These are phyloP conservation scores for Agonopterix subpropinquella DNA, from an alignment of 2,888 invertebrate species.

Conservation along the genomic window DNA sequence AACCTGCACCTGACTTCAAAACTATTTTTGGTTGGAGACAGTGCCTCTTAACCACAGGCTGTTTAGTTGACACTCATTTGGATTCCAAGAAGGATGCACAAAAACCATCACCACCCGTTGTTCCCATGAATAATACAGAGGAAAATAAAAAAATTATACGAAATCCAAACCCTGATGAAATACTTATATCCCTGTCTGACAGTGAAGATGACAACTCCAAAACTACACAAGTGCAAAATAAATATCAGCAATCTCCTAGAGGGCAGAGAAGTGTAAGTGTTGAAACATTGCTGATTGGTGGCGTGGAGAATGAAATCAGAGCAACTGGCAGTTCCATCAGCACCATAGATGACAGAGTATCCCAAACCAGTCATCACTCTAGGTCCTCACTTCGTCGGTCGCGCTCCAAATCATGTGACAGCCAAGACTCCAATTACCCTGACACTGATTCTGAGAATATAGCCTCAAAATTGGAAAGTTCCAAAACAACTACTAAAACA, in stretches of 20 bases:
- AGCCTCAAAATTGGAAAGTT: conserved; percentile 1
- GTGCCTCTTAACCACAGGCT: conserved; percentile 52
- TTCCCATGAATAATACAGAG: neutral
- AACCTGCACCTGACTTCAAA: conserved; percentile 68
- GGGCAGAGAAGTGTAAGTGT: conserved; percentile 45
- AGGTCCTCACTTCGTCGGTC: conserved; percentile 36
- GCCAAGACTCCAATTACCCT: conserved; percentile 49
- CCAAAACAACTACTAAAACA: conserved; percentile 1
- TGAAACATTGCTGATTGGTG: conserved; percentile 48
- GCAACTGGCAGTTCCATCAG: conserved; percentile 31
- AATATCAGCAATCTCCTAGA: conserved; percentile 13
- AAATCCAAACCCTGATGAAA: conserved; percentile 61
- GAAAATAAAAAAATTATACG: conserved; percentile 20
- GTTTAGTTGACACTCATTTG: conserved; percentile 55
- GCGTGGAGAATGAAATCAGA: conserved; percentile 25
- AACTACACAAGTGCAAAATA: conserved; percentile 18
- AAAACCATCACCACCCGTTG: neutral
- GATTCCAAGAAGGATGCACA: conserved; percentile 18
- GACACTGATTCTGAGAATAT: conserved; percentile 48
- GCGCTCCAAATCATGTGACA: conserved; percentile 52
- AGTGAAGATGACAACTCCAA: conserved; percentile 40
- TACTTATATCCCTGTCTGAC: conserved; percentile 38
- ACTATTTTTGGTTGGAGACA: conserved; percentile 67
- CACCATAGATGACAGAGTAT: conserved; percentile 32
- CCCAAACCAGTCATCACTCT: conserved; percentile 36